Base-by-base conservation (phyloP, 2,797 vertebrate species). In the Enteromius treurensis region DNA sequence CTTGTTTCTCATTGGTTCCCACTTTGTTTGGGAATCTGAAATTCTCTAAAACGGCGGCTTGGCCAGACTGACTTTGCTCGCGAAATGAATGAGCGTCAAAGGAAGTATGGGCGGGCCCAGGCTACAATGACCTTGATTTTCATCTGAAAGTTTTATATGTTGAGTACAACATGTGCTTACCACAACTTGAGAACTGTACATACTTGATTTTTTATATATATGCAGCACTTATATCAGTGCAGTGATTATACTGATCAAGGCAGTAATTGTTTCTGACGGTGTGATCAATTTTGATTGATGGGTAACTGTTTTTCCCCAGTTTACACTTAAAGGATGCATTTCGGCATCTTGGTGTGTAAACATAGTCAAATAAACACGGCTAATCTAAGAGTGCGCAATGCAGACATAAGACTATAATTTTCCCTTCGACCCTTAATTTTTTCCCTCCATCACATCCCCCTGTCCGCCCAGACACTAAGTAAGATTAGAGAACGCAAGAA, bases 401-500 rank as follows among this genome's bases (percentile, higher is more conserved):
- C 17, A 77, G 64, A 73, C 65, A 64, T 64, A 14, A 23, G 7
- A 65, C 5, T 26, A 2, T 47, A 14, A 9, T 19, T 55, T 64
- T 73, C 65, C 13, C 5, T 40, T 58, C 3, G 10, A 69, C 62
- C 71, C 53, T 40, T 42, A 5, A 8, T 77, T 60, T 34, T 53
- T 67, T 55, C 40, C 32, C 45, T 9, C 32, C 76, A 13, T 40
- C 58, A 51, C 68, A 23, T 64, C 55, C 58, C 15, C 29, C 47
- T 76, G 21, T 68, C 70, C 49, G 17, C 49, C 79, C 65, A 45
- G 64, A 45, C 73, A 68, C 76, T 37, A 62, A 32, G 42, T 74
- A 70, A 64, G 53, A 75, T 65, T 75, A 37, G 19, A 81, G 79
- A 82, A 29, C 37, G 77, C 47, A 55, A 76, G 60, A 82, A 82